Conservation (phyloP, 2,888 invertebrate genomes). For the Caenorhabditis angaria region DNA sequence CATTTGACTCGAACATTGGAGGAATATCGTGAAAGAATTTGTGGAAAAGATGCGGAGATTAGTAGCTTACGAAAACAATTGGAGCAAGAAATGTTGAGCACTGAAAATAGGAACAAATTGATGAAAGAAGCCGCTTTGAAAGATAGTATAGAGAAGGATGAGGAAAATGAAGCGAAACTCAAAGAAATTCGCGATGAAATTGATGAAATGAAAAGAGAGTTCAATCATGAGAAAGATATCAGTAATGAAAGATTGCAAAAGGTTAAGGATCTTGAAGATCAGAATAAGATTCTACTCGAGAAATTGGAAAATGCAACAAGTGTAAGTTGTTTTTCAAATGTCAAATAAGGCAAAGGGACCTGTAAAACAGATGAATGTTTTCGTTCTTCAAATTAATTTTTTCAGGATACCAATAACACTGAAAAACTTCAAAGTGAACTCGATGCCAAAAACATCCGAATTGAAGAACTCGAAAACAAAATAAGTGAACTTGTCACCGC, state of each 20-base stretch:
- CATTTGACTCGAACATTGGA: slow-evolving; percentile 46
- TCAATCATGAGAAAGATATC: slow-evolving; percentile 33
- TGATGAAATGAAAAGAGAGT: slow-evolving; percentile 41
- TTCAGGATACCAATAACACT: slow-evolving; percentile 9
- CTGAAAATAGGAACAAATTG: slow-evolving; percentile 50
- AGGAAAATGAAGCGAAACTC: slow-evolving; percentile 27
- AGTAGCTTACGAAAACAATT: slow-evolving; percentile 43
- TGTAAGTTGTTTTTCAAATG: background rate
- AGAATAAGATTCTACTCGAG: slow-evolving; percentile 58
- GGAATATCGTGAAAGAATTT: slow-evolving; percentile 47
- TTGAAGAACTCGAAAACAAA: slow-evolving; percentile 26
- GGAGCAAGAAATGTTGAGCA: slow-evolving; percentile 50
- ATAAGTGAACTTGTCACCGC: slow-evolving; percentile 18
- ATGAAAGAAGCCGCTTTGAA: slow-evolving; percentile 46
- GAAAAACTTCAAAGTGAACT: slow-evolving; percentile 29
- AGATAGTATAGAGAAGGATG: slow-evolving; percentile 47
- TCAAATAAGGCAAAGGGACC: too few relatives aligned
- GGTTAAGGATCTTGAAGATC: slow-evolving; percentile 65
- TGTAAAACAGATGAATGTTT: background rate
- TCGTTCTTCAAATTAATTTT: background rate
- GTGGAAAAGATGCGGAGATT: slow-evolving; percentile 55
- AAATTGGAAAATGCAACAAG: slow-evolving; percentile 42
- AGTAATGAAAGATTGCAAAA: slow-evolving; percentile 39
- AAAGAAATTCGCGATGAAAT: slow-evolving; percentile 22
- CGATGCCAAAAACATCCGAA: slow-evolving; percentile 43